Base-by-base conservation (phyloP, 2,888 invertebrate species). In the Encarsia formosa region DNA sequence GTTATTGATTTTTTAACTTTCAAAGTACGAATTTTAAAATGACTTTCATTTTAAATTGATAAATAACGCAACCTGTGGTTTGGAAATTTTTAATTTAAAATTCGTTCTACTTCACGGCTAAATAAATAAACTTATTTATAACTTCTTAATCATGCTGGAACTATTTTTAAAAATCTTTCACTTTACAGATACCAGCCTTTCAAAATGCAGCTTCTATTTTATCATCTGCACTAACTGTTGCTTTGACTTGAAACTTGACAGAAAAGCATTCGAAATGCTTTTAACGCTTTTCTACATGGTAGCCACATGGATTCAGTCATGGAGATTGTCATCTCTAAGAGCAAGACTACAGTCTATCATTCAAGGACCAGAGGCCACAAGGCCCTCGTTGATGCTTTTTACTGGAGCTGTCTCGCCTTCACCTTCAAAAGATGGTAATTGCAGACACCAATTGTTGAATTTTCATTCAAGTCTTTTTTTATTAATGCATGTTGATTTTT, bases 271-370 rank as follows among this genome's bases (percentile, higher is more conserved):
- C 46, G 38, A 52, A 61, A 87, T 87, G 87, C 75, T 91, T 71
- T 80, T 91, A 65, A 90, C 91, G 32, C 76, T 91, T 46, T 88
- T 86, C 75, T 91, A 91, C 73, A 85, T 88, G 77, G 85, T 88
- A 67, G 86, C 90, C 67, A 91, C 91, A 57, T 84, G 87, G 73
- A 76, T 89, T 62, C 90, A 89, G 75, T 85, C 88, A 69, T 87
- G 88, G 86, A 80, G 87, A 49, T 80, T 90, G 58, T 81, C 83
- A 45, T 81, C 83, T 22, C 80, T 89, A 57, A 81, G 82, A 65
- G 80, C 81, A 64, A 85, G 86, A 63, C 78, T 91, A 42, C 78
- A 81, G 35, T 52, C 57, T 16, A 56, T 66, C 23, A 59, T 71
- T 3, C 63, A 65, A 41, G 64, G 60, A 32, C 49, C 62, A 35